Percentiles rank a stretch among this genome's conserved stretches.
Conservation (phyloP, 1,140 invertebrate genomes). For the Sycobia sp. region DNA sequence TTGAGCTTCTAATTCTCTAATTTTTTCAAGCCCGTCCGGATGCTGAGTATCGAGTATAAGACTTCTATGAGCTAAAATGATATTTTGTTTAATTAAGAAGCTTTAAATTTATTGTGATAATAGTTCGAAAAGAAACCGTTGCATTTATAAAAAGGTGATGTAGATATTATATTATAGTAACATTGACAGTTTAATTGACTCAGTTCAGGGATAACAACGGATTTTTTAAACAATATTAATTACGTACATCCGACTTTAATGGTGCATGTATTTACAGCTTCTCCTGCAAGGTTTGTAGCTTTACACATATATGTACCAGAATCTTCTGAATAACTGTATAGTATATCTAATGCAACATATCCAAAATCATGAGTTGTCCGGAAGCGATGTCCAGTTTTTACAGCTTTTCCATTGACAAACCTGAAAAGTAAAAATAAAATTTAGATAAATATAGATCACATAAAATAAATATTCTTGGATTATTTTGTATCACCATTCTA, state of each 20-base stretch:
- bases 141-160: neutral
- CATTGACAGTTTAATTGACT: no score
- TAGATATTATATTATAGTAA: no score
- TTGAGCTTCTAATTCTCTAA: constrained; percentile 85
- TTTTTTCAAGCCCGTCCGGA: constrained; percentile 90
- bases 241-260: constrained; percentile 77
- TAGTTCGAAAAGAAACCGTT: no score
- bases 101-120: no score
- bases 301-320: constrained; percentile 93
- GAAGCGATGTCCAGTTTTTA: constrained; percentile 78
- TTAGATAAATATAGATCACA: neutral
- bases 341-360: constrained; percentile 91
- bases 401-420: constrained; percentile 58
- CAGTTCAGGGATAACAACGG: neutral
- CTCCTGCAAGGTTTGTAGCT: constrained; percentile 88
- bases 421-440: no score
- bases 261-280: constrained; percentile 90
- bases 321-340: constrained; percentile 93
- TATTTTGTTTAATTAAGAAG: neutral
- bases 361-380: constrained; percentile 94
- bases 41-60: constrained; percentile 91
- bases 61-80: constrained; percentile 71
- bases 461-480: constrained; percentile 1
- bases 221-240: neutral
- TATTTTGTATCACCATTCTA: constrained; percentile 82